Evolutionary conservation across 2,113 vertebrate species (phyloP).

Genomic region (Ceratotherium simum): DNA sequence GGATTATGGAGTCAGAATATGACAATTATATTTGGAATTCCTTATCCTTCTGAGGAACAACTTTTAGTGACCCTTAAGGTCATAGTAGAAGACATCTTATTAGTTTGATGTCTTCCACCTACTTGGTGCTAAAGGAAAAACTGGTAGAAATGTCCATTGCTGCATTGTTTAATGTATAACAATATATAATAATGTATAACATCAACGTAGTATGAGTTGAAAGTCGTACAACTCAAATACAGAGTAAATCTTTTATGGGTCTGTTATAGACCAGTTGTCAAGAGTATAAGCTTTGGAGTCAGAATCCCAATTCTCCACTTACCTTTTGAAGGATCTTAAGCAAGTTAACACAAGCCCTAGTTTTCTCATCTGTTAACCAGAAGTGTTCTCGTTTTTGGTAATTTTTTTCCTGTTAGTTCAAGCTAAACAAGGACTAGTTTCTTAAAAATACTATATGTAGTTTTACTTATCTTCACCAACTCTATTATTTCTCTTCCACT

Average conservation of each 20-base stretch:
- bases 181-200: too few species aligned
- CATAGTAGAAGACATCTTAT: not conserved
- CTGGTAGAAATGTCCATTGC: not conserved
- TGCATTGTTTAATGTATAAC: not conserved
- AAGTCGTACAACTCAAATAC: not conserved
- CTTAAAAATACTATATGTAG: not conserved
- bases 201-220: not conserved
- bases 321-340: constrained; percentile 8
- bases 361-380: not conserved
- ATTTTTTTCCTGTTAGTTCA: constrained; percentile 42
- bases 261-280: not conserved
- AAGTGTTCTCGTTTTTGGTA: constrained; percentile 22
- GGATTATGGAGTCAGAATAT: not conserved
- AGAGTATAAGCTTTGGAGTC: not conserved
- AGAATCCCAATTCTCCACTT: not conserved
- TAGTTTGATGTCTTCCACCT: not conserved
- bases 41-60: constrained; percentile 2
- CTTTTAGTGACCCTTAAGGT: not conserved
- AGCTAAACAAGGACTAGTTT: constrained; percentile 37
- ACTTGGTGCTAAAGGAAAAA: constrained; percentile 7
- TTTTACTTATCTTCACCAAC: constrained; percentile 49
- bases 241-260: not conserved
- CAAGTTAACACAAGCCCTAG: not conserved
- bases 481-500: constrained; percentile 1
- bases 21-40: constrained; percentile 20